Conservation (phyloP, 2,113 vertebrate species). For the Cyanocitta stelleri region DNA sequence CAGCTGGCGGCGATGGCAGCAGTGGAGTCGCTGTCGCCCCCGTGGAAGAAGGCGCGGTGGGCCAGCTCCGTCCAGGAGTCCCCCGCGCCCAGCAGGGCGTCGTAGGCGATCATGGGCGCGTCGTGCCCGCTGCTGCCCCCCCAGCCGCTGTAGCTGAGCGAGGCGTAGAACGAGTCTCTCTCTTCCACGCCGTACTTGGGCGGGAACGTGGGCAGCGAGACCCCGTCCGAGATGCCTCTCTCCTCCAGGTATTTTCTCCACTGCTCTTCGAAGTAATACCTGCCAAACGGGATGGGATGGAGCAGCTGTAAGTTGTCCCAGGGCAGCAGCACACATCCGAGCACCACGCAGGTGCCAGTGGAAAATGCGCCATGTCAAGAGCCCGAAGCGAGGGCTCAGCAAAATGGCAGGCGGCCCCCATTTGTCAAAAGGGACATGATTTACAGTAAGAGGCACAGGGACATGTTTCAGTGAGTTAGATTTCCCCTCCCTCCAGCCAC, state of each 20-base stretch:
- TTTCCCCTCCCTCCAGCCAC: constrained; percentile 27
- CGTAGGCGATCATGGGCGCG: constrained; percentile 83
- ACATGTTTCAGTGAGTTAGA: background rate
- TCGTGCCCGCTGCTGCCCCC: constrained; percentile 81
- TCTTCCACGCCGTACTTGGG: constrained; percentile 64
- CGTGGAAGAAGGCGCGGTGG: constrained; percentile 77
- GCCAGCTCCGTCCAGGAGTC: constrained; percentile 77
- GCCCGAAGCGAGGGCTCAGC: rapidly evolving
- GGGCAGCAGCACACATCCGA: rapidly evolving
- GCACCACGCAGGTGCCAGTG: rapidly evolving
- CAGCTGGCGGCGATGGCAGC: constrained; percentile 74
- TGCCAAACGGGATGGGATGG: background rate
- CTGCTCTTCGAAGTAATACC: constrained; percentile 75
- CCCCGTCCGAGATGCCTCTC: constrained; percentile 74
- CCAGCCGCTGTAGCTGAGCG: constrained; percentile 72
- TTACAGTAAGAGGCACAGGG: constrained; percentile 35
- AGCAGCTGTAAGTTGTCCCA: background rate
- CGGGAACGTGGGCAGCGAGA: constrained; percentile 67
- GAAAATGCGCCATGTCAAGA: rapidly evolving
- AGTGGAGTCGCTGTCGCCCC: constrained; percentile 80
- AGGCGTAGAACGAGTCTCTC: constrained; percentile 75
- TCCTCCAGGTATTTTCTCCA: constrained; percentile 75
- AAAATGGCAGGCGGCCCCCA: rapidly evolving
- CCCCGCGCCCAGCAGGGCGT: constrained; percentile 74
- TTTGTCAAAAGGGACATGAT: background rate